Evolutionary conservation across 2,113 vertebrate species (phyloP).

Genomic region (Oophaga pumilio): DNA sequence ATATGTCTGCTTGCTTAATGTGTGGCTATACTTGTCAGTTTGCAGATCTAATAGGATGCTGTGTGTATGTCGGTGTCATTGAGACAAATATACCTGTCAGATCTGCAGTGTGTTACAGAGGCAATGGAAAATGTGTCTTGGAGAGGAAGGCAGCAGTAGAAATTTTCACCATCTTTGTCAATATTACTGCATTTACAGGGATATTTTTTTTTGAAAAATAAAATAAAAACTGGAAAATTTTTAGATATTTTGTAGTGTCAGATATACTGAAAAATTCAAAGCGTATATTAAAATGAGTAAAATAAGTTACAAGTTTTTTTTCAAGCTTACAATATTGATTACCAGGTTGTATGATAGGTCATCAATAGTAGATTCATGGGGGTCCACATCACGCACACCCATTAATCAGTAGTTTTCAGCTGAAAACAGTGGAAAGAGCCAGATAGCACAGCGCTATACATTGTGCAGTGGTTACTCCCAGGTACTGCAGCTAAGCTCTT

Average conservation of each 20-base stretch:
- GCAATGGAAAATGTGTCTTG: constrained; percentile 11
- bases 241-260: not conserved
- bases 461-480: no score
- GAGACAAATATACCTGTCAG: constrained; percentile 57
- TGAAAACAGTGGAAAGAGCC: no score
- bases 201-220: not conserved
- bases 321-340: no score
- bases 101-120: constrained; percentile 14
- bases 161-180: not conserved
- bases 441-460: no score
- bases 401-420: no score
- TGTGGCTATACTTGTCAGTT: constrained; percentile 53
- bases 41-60: constrained; percentile 52
- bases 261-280: not conserved
- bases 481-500: no score
- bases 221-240: not conserved
- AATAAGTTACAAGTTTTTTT: no score
- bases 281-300: not conserved
- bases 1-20: constrained; percentile 51
- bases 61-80: constrained; percentile 54
- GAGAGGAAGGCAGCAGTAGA: not conserved
- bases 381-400: no score
- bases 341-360: no score
- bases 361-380: no score
- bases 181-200: not conserved